Evolutionary conservation across 2,113 vertebrate genomes (phyloP), one percentile per base, ranked within the genome.

Genomic region (Varanus komodoensis): DNA sequence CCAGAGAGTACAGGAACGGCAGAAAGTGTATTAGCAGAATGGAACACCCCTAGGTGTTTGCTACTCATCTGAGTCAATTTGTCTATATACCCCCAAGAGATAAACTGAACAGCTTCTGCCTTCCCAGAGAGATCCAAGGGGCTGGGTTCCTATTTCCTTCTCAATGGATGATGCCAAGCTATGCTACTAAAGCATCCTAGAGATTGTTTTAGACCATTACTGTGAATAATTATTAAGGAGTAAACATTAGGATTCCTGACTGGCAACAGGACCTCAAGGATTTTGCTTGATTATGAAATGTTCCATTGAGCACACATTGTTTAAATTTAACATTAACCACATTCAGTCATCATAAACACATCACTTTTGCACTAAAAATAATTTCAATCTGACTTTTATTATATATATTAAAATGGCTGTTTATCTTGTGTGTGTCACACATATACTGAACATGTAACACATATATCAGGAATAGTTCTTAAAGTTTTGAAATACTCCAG

Each of bases 401-500:
- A 96, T 96, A 95, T 64, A 71, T 54, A 84, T 32, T 84, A 96
- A 96, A 97, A 96, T 95, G 96, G 93, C 92, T 96, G 94, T 89
- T 83, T 91, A 80, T 89, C 88, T 86, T 87, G 83, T 97, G 98
- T 97, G 98, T 98, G 95, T 96, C 94, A 80, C 91, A 96, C 94
- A 95, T 94, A 84, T 97, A 97, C 96, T 96, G 97, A 97, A 97
- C 97, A 97, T 95, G 96, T 82, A 64, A 32, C 64, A 87, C 94
- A 96, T 92, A 95, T 97, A 97, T 96, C 95, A 97, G 80, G 84
- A 95, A 93, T 89, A 91, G 94, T 96, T 96, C 95, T 86, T 89
- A 94, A 93, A 91, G 96, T 97, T 97, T 98, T 99, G 98, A 99
- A 98, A 96, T 94, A 97, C 96, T 98, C 98, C 98, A 99, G 98